Evolutionary conservation across 2,113 vertebrate species (phyloP), one percentile per base, ranked within the genome.

Genomic region (Psilopsiagon aymara): DNA sequence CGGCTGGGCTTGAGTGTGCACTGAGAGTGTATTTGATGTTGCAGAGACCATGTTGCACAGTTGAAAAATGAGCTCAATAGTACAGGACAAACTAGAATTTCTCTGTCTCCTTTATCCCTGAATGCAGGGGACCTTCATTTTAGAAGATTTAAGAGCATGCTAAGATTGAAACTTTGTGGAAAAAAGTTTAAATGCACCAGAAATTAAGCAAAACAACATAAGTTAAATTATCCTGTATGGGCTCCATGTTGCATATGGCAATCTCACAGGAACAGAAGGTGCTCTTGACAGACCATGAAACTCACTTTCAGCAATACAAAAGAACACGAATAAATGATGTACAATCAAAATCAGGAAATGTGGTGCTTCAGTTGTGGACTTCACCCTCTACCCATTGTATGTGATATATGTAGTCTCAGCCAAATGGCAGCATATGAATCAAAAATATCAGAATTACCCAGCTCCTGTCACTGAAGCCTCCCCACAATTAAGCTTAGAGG

Each of bases 401-500:
- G 49, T n/a, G 13, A 67, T 49, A 62, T 7, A 68, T 0, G 2
- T 31, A 60, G 51, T 68, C 51, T 86, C 37, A 77, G 82, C 82
- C 82, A 96, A 71, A 64, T 94, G 92, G 79, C 77, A 88, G 62
- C 37, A 64, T 17, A 21, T 60, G 71, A 95, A 96, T 86, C 70
- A 76, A 53, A 53, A 94, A 35, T 39, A 92, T 2, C 80, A 93
- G 79, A 83, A 92, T 73, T 93, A 90, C 15, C 21, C 67, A 95
- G 85, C 59, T 93, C 35, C 44, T 85, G 49, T 80, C 71, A 86
- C 12, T 62, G 82, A 82, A 94, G 13, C 44, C 77, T 2, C 29
- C 21, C 19, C 25, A 90, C 60, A 84, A 93, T 81, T 90, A 86
- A 51, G 14, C 64, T 81, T 73, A 47, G 60, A 96, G 35, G 33